Evolutionary conservation across 2,888 invertebrate genomes (phyloP).

Genomic region (Hedya salicella): DNA sequence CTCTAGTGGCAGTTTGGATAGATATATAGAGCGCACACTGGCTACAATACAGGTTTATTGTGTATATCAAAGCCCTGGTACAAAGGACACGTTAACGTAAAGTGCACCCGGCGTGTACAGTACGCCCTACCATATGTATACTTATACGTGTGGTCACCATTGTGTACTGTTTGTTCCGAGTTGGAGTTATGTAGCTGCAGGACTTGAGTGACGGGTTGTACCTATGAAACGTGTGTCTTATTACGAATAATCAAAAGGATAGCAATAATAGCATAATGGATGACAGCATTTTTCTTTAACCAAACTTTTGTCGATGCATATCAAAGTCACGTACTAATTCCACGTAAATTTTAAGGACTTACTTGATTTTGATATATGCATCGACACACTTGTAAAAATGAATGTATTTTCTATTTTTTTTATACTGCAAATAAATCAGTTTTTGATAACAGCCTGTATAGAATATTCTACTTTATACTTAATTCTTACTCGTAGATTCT

Average conservation of each 20-base stretch:
- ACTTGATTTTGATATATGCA: too few relatives aligned
- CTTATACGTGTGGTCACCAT: slow-evolving; percentile 8
- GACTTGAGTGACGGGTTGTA: slow-evolving; percentile 14
- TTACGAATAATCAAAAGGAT: not conserved
- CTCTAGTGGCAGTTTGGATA: not conserved
- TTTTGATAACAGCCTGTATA: too few relatives aligned
- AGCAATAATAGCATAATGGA: not conserved
- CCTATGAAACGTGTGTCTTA: not conserved
- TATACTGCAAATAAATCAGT: too few relatives aligned
- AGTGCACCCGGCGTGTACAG: slow-evolving; percentile 54
- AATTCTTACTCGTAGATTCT: too few relatives aligned
- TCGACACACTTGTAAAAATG: too few relatives aligned
- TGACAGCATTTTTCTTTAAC: not conserved
- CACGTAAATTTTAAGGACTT: too few relatives aligned
- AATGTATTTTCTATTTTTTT: too few relatives aligned
- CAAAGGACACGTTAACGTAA: slow-evolving; percentile 56
- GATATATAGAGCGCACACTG: slow-evolving; percentile 41
- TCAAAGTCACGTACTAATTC: too few relatives aligned
- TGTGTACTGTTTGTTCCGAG: slow-evolving; percentile 13
- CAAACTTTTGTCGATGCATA: too few relatives aligned
- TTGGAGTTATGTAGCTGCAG: slow-evolving; percentile 7
- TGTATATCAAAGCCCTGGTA: slow-evolving; percentile 65
- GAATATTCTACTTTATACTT: too few relatives aligned
- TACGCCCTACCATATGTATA: slow-evolving; percentile 51
- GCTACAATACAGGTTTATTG: slow-evolving; percentile 65